Evolutionary conservation across 2,797 vertebrate species (phyloP).

Genomic region (Sebastiscus tertius): DNA sequence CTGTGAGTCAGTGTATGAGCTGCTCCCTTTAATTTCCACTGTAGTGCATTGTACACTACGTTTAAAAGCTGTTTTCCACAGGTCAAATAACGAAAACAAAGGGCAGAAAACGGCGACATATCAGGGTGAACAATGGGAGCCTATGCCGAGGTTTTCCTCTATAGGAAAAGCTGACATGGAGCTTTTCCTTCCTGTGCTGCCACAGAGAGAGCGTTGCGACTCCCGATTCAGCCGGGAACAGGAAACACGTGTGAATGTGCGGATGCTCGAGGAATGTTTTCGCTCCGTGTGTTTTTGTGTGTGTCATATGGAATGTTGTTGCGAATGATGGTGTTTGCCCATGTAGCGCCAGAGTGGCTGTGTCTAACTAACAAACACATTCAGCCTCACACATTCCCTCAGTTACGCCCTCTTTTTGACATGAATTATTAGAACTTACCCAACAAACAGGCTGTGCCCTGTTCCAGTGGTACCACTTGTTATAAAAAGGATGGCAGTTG

Average conservation of each 20-base stretch:
- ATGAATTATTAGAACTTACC: slow-evolving; percentile 31
- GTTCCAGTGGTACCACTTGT: slow-evolving; percentile 7
- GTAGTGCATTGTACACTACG: slow-evolving; percentile 38
- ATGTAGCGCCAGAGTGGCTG: slow-evolving; percentile 68
- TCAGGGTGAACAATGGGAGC: slow-evolving; percentile 75
- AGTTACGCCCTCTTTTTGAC: slow-evolving; percentile 32
- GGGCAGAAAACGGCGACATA: slow-evolving; percentile 55
- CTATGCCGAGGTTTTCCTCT: slow-evolving; percentile 71
- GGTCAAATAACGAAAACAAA: slow-evolving; percentile 72
- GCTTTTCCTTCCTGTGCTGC: slow-evolving; percentile 77
- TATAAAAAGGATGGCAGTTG: not conserved
- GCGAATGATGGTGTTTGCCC: slow-evolving; percentile 61
- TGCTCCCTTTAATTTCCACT: slow-evolving; percentile 37
- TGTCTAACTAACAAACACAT: slow-evolving; percentile 49
- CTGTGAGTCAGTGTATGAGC: slow-evolving; percentile 23
- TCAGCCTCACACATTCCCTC: slow-evolving; percentile 23
- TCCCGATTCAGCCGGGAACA: slow-evolving; percentile 63
- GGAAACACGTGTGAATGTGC: slow-evolving; percentile 83
- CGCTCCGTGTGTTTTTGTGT: slow-evolving; percentile 45
- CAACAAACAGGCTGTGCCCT: slow-evolving; percentile 42
- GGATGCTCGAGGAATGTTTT: slow-evolving; percentile 81
- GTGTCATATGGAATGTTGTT: slow-evolving; percentile 73
- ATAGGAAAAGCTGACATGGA: slow-evolving; percentile 80
- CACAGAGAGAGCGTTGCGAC: slow-evolving; percentile 50
- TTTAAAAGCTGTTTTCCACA: slow-evolving; percentile 56